Evolutionary conservation across 2,113 vertebrate genomes (phyloP).

Genomic region (Petrocephalus zakoni): DNA sequence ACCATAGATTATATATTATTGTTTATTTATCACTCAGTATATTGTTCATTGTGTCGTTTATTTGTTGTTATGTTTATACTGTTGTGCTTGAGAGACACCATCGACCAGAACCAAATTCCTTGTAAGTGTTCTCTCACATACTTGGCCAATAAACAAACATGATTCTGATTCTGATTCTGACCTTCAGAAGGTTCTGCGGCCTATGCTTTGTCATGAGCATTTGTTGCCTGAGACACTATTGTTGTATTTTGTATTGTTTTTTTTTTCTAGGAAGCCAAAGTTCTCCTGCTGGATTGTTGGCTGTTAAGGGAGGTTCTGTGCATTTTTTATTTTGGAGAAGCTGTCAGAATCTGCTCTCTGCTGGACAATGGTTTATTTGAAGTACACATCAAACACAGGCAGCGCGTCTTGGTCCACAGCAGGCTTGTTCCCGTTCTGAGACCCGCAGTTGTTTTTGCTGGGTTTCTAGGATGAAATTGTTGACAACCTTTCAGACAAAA

Average conservation of each 20-base stretch:
- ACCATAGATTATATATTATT: no score
- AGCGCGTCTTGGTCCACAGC: neutral
- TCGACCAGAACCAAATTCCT: no score
- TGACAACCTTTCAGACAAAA: neutral
- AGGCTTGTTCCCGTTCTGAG: neutral
- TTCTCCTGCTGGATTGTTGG: constrained; percentile 1
- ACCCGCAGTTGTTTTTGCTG: neutral
- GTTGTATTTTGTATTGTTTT: neutral
- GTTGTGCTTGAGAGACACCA: no score
- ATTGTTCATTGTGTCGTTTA: no score
- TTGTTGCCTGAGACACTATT: neutral
- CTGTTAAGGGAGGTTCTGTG: neutral
- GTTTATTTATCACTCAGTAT: no score
- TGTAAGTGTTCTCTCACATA: no score
- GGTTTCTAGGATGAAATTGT: neutral
- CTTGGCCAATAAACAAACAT: no score
- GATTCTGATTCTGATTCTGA: no score
- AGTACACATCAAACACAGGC: constrained; percentile 15
- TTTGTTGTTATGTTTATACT: no score
- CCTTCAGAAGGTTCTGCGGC: neutral
- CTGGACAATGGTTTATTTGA: constrained; percentile 10
- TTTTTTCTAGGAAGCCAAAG: neutral
- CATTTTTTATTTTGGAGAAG: neutral
- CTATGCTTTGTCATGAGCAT: neutral
- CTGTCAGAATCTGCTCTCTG: constrained; percentile 17